These are phyloP conservation scores for Synanthedon vespiformis DNA, from an alignment of 2,888 invertebrate genomes.

Conservation along the genomic window DNA sequence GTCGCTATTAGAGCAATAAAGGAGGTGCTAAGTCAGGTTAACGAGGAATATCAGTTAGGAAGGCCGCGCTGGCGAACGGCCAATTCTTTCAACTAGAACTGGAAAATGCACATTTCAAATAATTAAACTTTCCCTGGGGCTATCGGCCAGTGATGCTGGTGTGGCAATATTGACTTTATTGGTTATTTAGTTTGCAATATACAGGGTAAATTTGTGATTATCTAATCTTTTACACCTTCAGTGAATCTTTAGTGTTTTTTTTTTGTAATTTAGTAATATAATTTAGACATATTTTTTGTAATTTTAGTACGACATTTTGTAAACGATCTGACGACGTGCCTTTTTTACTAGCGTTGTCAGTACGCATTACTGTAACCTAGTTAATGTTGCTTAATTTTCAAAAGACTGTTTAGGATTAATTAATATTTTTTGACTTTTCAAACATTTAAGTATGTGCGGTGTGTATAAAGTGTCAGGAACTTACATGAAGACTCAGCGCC, in stretches of 20 bases:
- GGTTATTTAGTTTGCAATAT: too few species aligned
- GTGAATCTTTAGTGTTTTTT: too few species aligned
- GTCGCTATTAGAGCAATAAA: constrained; percentile 20
- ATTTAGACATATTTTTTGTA: too few species aligned
- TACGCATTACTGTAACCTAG: not conserved
- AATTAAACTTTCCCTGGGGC: constrained; percentile 24
- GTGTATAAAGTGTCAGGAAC: constrained; percentile 10
- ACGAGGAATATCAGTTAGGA: constrained; percentile 17
- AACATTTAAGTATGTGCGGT: not conserved
- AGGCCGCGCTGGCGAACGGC: constrained; percentile 18
- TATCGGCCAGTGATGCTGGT: not conserved
- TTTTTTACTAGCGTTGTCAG: too few species aligned
- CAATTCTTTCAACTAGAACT: constrained; percentile 15
- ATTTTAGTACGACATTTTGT: too few species aligned
- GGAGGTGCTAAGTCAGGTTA: constrained; percentile 28
- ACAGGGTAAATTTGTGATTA: too few species aligned
- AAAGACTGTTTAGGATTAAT: not conserved
- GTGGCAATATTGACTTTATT: not conserved
- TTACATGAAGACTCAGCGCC: constrained; percentile 77
- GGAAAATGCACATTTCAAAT: constrained; percentile 30
- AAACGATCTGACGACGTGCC: too few species aligned
- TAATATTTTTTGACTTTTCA: too few species aligned
- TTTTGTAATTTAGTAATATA: too few species aligned
- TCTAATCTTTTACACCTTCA: too few species aligned
- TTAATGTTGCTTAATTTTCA: not conserved